Percentiles rank a stretch among this genome's conserved stretches.
Evolutionary conservation across 2,797 vertebrate genomes (phyloP).

Genomic region (Gobio occitaniae): DNA sequence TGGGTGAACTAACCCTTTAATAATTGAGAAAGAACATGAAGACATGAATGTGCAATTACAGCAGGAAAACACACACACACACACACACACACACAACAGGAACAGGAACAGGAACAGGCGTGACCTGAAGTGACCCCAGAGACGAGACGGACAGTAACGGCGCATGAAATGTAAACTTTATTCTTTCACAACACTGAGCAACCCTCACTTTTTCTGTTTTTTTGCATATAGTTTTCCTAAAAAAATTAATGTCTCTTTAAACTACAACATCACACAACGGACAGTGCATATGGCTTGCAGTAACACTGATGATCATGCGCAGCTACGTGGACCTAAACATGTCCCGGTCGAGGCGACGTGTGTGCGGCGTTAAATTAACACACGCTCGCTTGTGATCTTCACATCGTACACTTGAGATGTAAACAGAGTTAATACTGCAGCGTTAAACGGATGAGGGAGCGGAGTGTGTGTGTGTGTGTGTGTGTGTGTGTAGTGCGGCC

Average conservation of each 20-base stretch:
- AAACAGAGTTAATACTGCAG: slow-evolving; percentile 40
- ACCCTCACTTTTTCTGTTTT: slow-evolving; percentile 59
- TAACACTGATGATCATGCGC: slow-evolving; percentile 81
- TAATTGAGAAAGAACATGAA: background rate
- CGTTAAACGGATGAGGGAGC: background rate
- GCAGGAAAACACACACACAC: background rate
- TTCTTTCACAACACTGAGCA: slow-evolving; percentile 47
- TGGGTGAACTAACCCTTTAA: too few species aligned
- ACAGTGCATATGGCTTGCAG: slow-evolving; percentile 82
- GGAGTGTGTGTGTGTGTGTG: too few species aligned
- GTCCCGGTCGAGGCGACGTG: background rate
- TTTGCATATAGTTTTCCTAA: slow-evolving; percentile 66
- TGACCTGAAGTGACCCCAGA: background rate
- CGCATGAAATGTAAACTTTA: slow-evolving; percentile 73
- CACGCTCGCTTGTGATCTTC: background rate
- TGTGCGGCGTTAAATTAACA: background rate
- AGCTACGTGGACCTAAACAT: slow-evolving; percentile 61
- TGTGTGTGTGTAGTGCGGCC: too few species aligned
- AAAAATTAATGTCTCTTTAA: slow-evolving; percentile 67
- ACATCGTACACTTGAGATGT: slow-evolving; percentile 18
- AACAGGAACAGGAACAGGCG: background rate
- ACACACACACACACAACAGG: too few species aligned
- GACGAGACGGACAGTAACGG: background rate
- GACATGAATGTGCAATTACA: background rate
- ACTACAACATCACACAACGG: slow-evolving; percentile 77